Base-by-base conservation (phyloP, 2,113 vertebrate species). In the Anser brachyrhynchus region DNA sequence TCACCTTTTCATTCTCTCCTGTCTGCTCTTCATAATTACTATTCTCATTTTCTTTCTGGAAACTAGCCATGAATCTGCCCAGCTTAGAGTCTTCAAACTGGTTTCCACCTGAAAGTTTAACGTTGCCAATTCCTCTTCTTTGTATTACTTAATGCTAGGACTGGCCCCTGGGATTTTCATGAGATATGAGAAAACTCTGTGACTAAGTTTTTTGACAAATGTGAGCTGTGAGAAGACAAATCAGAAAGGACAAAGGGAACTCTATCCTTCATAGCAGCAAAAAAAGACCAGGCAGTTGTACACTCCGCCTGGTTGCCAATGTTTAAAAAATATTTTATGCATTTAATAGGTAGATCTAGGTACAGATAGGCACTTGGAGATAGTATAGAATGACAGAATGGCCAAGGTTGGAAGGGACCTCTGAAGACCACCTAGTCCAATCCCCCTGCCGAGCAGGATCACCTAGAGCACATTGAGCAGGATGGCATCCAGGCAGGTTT, bases 81-180 rank as follows among this genome's bases (percentile, higher is more conserved):
- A 92, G 41, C 85, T 81, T 87, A 61, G 54, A 94, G 72, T 37
- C 69, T 80, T 69, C 39, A 67, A 69, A 57, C 35, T 1, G 2
- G 52, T 89, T 93, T 93, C 35, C 35, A 61, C 54, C 52, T n/a
- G 26, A 35, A 90, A 81, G 29, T 59, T 43, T 83, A 84, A 77
- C 8, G 39, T 21, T n/a, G 13, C 5, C 41, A 82, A 33, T 88
- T 84, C 66, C 23, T 76, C 43, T 57, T 71, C 46, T 49, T 44
- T 43, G 20, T 55, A 18, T 33, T 88, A 67, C 26, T 77, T 76
- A 81, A 59, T 5, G 3, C 8, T 74, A 70, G 41, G 59, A 54
- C 28, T 67, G 29, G 23, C 33, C 23, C 43, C 59, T 61, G 65
- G 79, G 73, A 86, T 81, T 81, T 93, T 88, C 61, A 62, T 59